Evolutionary conservation across 2,888 invertebrate species (phyloP), one percentile per base, ranked within the genome.

Genomic region (Coenonympha glycerion): DNA sequence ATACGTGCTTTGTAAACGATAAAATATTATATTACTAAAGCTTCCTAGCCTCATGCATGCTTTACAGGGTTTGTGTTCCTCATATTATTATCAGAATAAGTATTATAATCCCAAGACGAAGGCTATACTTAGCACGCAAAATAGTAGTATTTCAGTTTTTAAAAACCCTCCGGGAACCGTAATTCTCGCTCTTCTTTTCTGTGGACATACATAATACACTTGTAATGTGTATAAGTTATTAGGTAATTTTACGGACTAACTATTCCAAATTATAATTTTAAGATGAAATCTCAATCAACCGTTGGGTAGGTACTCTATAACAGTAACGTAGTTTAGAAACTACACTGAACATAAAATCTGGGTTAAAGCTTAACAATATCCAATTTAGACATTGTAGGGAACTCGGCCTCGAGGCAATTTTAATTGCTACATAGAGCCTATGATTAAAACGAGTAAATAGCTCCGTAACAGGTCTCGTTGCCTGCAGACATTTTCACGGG

Each of bases 1-100:
- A 19, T 34, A 49, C 46, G 49, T 49, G 53, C 47, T 52, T 42
- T 53, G 42, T 47, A 22, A 47, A 31, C 28, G 33, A 34, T 51
- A 47, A 47, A 54, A 47, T 31, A 51, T 50, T 34, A 39, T 37
- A 44, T 47, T 33, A 47, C n/a, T n/a, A 18, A 46, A 21, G 16
- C 19, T 30, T 49, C 34, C 33, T 45, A 18, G n/a, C 31, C 15
- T 47, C 31, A 6, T 30, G 13, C n/a, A 30, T 22, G 24, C 36
- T 24, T 22, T 37, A 22, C 33, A 19, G 45, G 16, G 9, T 33
- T 40, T 13, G 13, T 30, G 36, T 36, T 42, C 42, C 41, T 21
- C 21, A 30, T 39, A 47, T 37, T 19, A 28, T 11, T 9, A 28
- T 16, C n/a, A n/a, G n/a, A n/a, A n/a, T n/a, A n/a, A n/a, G n/a